Evolutionary conservation across 2,888 invertebrate species (phyloP), one percentile per base, ranked within the genome.

Genomic region (Bombyx huttoni): DNA sequence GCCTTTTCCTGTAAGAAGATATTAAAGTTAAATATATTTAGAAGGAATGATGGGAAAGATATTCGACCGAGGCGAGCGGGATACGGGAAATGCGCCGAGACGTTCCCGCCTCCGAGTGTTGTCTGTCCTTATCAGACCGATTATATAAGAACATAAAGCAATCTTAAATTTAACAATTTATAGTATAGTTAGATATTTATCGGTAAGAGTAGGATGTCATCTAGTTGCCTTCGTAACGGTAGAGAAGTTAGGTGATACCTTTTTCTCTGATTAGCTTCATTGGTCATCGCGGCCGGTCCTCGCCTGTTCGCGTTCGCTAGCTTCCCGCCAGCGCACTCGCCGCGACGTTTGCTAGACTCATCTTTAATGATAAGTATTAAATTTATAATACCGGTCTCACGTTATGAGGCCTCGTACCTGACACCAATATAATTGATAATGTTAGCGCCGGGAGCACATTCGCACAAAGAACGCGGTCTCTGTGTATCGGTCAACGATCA

Each of bases 171-270:
- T 86, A 88, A 87, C 78, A 83, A 83, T 47, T 80, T 73, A 75
- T 85, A 85, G 76, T 67, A 70, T 87, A 87, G 83, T 84, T 87
- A 86, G 84, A 85, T 76, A 85, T 86, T 85, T 86, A 88, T 86
- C 81, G 75, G 70, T 88, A 87, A 87, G 84, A 72, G 88, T 88
- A 88, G 88, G 81, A 79, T 84, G 87, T 85, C 86, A 85, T 88
- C 79, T 88, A 88, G 88, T 81, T 85, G 88, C 87, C 87, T 88
- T 88, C 78, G 83, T 87, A 85, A 80, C 76, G 65, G 79, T 85
- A 88, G 85, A 83, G 81, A 78, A 83, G 73, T 75, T 86, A 86
- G 82, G 83, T 80, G 68, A 80, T 85, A 81, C 79, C 80, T 79
- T 81, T 24, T 78, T 86, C 84, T 85, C 86, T 85, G 75, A 63